Conservation (phyloP, 2,113 vertebrate genomes). For the Ciconia maguari region DNA sequence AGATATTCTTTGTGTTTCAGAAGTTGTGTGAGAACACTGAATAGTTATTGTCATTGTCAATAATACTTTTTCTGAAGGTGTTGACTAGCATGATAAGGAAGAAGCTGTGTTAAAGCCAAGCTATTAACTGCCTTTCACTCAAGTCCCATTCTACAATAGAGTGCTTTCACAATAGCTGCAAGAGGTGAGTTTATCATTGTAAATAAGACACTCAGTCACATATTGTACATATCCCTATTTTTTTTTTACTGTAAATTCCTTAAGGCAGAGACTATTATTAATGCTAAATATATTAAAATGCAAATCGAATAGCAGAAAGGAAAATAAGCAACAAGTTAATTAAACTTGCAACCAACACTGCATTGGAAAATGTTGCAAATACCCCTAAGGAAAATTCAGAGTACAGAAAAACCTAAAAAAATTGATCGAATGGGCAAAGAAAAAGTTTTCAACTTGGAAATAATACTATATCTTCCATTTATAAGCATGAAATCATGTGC, state of each 20-base stretch:
- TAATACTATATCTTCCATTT: not conserved
- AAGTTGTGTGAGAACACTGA: not conserved
- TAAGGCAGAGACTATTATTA: not conserved
- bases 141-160: not conserved
- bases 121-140: not conserved
- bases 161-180: not conserved
- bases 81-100: not conserved
- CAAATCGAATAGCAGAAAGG: not conserved
- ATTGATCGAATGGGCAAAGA: not conserved
- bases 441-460: not conserved
- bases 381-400: not conserved
- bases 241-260: not conserved
- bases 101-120: not conserved
- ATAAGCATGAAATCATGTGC: not conserved
- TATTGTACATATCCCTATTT: not conserved
- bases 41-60: not conserved
- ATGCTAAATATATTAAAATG: conserved; percentile 30
- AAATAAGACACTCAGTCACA: not conserved
- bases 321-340: conserved; percentile 26
- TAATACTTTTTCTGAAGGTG: not conserved
- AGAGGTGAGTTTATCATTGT: not conserved
- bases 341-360: not conserved
- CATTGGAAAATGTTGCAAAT: not conserved
- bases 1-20: not conserved
- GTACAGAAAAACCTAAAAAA: not conserved